Evolutionary conservation across 2,113 vertebrate species (phyloP).

Genomic region (Rhynchomys soricoides): DNA sequence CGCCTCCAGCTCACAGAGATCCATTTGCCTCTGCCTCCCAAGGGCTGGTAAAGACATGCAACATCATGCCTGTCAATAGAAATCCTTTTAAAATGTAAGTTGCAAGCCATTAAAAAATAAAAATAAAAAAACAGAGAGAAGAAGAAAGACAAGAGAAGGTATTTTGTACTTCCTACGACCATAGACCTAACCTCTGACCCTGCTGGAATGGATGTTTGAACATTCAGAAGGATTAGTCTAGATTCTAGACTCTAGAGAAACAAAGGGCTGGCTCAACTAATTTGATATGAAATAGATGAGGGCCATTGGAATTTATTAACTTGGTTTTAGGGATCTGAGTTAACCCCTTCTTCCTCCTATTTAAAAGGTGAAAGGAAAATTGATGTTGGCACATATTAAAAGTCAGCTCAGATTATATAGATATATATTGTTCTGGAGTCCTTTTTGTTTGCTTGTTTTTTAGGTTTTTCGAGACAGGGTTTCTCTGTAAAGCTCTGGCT

Average conservation of each 20-base stretch:
- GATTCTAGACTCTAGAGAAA: not conserved
- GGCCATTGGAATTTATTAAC: not conserved
- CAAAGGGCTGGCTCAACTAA: not conserved
- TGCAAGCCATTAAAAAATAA: constrained; percentile 6
- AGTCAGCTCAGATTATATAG: not conserved
- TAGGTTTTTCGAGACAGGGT: too few species aligned
- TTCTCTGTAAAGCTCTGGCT: too few species aligned
- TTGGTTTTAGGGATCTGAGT: constrained; percentile 21
- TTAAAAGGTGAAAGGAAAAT: not conserved
- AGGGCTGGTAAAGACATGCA: not conserved
- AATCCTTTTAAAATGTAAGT: not conserved
- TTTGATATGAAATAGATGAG: constrained; percentile 2
- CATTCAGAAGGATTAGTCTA: not conserved
- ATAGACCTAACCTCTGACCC: not conserved
- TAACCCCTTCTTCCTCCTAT: not conserved
- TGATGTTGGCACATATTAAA: not conserved
- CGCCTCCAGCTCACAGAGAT: not conserved
- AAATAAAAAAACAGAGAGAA: not conserved
- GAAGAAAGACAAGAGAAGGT: not conserved
- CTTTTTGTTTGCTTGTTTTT: too few species aligned
- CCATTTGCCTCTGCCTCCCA: not conserved
- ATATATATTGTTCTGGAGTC: not conserved
- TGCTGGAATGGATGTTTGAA: not conserved
- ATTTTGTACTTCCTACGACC: not conserved
- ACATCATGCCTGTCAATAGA: not conserved